Evolutionary conservation across 2,888 invertebrate genomes (phyloP).

Genomic region (Argynnis bischoffii): DNA sequence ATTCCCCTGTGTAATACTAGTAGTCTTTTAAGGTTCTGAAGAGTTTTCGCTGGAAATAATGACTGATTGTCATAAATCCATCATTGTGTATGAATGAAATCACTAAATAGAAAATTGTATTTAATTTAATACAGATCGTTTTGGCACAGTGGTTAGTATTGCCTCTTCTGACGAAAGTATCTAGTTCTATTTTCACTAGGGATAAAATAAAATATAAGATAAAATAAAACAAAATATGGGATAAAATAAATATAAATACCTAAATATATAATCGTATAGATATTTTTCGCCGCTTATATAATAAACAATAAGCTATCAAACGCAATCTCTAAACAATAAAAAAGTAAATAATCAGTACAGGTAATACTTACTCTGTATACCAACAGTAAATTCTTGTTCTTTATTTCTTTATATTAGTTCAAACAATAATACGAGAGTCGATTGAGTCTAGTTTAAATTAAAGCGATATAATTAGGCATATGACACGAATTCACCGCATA

Average conservation of each 20-base stretch:
- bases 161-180: too few species aligned
- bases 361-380: background rate
- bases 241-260: too few species aligned
- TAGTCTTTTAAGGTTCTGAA: conserved; percentile 60
- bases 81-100: conserved; percentile 70
- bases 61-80: conserved; percentile 57
- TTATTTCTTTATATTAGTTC: background rate
- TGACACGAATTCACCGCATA: conserved; percentile 76
- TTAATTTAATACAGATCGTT: background rate
- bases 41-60: conserved; percentile 51
- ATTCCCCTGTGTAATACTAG: conserved; percentile 81
- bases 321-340: too few species aligned
- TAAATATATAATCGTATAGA: too few species aligned
- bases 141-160: background rate
- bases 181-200: too few species aligned
- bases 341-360: too few species aligned
- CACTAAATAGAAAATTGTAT: conserved; percentile 40
- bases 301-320: too few species aligned
- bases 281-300: too few species aligned
- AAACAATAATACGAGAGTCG: conserved; percentile 53
- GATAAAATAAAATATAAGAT: too few species aligned
- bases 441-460: conserved; percentile 70
- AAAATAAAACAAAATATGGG: too few species aligned
- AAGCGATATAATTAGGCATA: conserved; percentile 77
- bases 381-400: background rate